Percentiles rank a stretch among this genome's conserved stretches.
phyloP scores from a whole-genome alignment of 1,140 invertebrate species.

The Heliconius himera region DNA sequence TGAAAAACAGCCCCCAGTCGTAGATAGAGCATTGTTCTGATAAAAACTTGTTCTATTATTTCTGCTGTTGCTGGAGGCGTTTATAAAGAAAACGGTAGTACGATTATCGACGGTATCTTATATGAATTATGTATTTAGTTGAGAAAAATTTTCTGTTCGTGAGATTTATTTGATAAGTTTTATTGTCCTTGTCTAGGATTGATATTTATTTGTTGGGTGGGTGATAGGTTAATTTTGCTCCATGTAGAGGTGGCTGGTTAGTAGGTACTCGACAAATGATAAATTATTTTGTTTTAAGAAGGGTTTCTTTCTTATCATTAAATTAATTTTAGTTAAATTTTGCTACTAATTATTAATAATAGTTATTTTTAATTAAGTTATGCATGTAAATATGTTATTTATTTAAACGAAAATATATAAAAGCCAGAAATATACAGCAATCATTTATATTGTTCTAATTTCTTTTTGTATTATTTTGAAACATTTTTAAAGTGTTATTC shows the following conservation, averaged over 20 bases:
- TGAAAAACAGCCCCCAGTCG: slow-evolving; percentile 37
- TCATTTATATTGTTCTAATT: no score
- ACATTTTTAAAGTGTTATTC: no score
- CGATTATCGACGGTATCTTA: slow-evolving; percentile 62
- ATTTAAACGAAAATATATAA: no score
- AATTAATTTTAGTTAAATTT: no score
- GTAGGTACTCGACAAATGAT: neutral
- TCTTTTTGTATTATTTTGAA: no score
- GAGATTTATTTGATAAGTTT: slow-evolving; percentile 63
- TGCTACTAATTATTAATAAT: no score
- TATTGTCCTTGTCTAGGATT: slow-evolving; percentile 31
- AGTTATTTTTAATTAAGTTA: no score
- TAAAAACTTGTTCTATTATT: slow-evolving; percentile 71
- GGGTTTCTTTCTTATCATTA: no score
- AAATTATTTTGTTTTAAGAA: no score
- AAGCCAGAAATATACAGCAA: no score
- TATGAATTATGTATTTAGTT: slow-evolving; percentile 77
- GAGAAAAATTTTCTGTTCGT: slow-evolving; percentile 58
- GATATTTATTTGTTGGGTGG: slow-evolving; percentile 14
- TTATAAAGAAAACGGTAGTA: slow-evolving; percentile 50
- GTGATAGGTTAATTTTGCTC: neutral
- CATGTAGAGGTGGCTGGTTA: neutral
- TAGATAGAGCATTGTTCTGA: slow-evolving; percentile 55
- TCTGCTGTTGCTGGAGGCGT: slow-evolving; percentile 55
- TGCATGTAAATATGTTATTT: no score